These are phyloP conservation scores for Stigmatopora nigra DNA, from an alignment of 2,113 vertebrate species.

Conservation along the genomic window DNA sequence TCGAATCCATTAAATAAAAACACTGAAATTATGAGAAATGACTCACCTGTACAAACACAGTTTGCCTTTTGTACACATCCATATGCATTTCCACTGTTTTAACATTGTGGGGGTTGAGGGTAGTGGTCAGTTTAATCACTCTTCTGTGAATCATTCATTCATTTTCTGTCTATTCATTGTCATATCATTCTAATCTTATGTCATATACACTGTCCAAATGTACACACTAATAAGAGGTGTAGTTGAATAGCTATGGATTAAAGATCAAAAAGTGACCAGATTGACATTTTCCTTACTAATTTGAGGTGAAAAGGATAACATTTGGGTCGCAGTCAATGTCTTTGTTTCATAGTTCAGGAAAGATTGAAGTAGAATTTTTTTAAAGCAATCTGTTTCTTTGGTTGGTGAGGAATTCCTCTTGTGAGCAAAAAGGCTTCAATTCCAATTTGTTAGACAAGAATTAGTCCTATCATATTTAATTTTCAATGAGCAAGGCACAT, in stretches of 20 bases:
- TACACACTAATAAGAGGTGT: not conserved
- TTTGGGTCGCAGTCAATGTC: not conserved
- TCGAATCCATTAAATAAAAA: not conserved
- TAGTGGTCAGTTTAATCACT: constrained; percentile 5
- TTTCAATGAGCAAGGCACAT: not conserved
- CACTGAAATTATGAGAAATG: not conserved
- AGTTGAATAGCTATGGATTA: not conserved
- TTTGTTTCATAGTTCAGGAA: constrained; percentile 19
- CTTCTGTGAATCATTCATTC: constrained; percentile 18
- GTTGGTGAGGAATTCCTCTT: not conserved
- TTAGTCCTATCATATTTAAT: not conserved
- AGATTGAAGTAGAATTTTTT: not conserved
- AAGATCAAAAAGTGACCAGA: not conserved
- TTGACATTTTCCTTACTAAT: too few species aligned
- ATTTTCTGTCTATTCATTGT: constrained; percentile 5
- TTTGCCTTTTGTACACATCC: not conserved
- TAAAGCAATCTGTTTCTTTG: not conserved
- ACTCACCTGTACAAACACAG: not conserved
- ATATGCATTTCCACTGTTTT: constrained; percentile 3
- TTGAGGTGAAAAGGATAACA: not conserved
- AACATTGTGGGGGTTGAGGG: constrained; percentile 9
- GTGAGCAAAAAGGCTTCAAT: not conserved
- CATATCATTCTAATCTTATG: not conserved
- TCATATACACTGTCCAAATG: not conserved
- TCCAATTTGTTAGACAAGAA: not conserved